Evolutionary conservation across 2,797 vertebrate species (phyloP), one percentile per base, ranked within the genome.

Genomic region (Sebastes melanostomus): DNA sequence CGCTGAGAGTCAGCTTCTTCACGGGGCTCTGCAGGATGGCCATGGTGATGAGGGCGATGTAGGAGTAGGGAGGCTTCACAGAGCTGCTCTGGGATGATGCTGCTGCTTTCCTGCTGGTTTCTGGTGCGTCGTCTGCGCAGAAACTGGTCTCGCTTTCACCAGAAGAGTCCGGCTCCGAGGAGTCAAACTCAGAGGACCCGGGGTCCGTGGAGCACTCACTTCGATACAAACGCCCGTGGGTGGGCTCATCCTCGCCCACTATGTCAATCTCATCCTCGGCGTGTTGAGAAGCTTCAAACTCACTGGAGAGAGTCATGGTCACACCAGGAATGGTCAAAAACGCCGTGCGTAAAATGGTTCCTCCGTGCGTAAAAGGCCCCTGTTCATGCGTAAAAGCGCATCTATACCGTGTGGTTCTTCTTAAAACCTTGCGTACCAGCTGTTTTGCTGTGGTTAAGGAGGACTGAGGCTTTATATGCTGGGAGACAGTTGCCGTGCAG

Each of bases 41-140:
- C 97, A 98, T 98, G 72, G 97, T 97, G 94, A 98, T 98, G 84
- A 98, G 96, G 20, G 97, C 97, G 30, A 98, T 97, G 94, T 98
- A 98, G 1, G 97, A 98, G 89, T 97, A 98, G 0, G 97, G 97
- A 0, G 97, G 97, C 88, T 98, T 98, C 5, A 96, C 91, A 8
- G 93, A 88, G 84, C 90, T 84, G 88, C 65, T 87, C 66, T 90
- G 88, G n/a, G 71, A 0, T 14, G 36, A 38, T 14, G 36, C 12
- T 38, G 36, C 78, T 82, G 42, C 78, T 82, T 90, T 93, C 71
- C 69, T 86, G 76, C 70, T 86, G 76, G 92, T 71, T 25, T 71
- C 42, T 5, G 86, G 77, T 13, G 84, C 84, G 74, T 94, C 84
- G 72, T 94, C 89, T 38, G 90, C 56, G 76, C 90, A 93, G 76